These are phyloP conservation scores for Cryptocheilus praepositus DNA, from an alignment of 2,888 invertebrate genomes.

Conservation along the genomic window DNA sequence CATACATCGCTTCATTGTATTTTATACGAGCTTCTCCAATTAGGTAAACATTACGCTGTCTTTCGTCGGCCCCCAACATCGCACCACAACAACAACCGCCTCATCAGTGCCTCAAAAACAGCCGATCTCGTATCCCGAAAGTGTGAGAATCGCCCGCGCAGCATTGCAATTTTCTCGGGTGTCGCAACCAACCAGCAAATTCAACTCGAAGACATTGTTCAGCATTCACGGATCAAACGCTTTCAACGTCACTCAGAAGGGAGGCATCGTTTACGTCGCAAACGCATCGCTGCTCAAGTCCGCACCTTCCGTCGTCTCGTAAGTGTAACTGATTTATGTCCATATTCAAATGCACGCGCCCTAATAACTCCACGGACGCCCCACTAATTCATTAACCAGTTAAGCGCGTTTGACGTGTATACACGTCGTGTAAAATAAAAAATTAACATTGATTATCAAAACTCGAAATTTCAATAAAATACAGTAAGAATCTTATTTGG, in stretches of 20 bases:
- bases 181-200: conserved; percentile 58
- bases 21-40: not conserved
- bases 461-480: too few species aligned
- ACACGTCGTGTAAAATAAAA: too few species aligned
- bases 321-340: conserved; percentile 37
- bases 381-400: too few species aligned
- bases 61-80: conserved; percentile 67
- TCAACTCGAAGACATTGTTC: conserved; percentile 30
- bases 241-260: conserved; percentile 77
- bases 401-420: too few species aligned
- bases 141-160: conserved; percentile 52
- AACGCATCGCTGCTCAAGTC: conserved; percentile 74
- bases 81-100: conserved; percentile 58
- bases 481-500: too few species aligned
- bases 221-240: conserved; percentile 64
- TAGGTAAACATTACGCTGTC: conserved; percentile 67
- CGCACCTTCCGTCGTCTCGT: conserved; percentile 74
- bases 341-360: not conserved
- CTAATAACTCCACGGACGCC: too few species aligned
- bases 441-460: too few species aligned
- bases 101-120: conserved; percentile 53
- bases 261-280: conserved; percentile 79
- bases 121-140: conserved; percentile 59
- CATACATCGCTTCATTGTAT: too few species aligned
- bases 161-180: conserved; percentile 62